These are phyloP conservation scores for Papilio elwesi DNA, from an alignment of 2,888 invertebrate species.

Conservation along the genomic window DNA sequence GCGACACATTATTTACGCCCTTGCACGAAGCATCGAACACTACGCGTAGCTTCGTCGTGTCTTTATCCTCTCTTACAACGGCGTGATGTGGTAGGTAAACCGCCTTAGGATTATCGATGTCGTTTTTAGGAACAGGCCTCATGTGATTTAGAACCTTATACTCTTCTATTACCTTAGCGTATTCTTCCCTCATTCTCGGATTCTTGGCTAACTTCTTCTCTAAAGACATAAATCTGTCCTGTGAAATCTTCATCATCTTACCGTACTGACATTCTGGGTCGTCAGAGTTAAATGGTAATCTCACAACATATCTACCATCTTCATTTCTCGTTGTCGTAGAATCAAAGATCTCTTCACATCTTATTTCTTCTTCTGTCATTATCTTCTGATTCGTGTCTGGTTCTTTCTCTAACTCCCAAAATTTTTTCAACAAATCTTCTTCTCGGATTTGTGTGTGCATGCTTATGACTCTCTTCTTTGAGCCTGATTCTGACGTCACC, in stretches of 20 bases:
- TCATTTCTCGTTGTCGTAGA: background rate
- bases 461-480: too few relatives aligned
- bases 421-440: too few relatives aligned
- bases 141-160: slow-evolving; percentile 18
- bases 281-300: background rate
- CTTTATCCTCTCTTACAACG: slow-evolving; percentile 36
- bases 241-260: background rate
- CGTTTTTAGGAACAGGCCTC: background rate
- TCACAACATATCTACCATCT: background rate
- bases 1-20: slow-evolving; percentile 34
- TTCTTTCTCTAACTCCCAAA: background rate
- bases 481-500: too few relatives aligned
- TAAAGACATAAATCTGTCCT: background rate
- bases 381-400: background rate
- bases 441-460: too few relatives aligned
- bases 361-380: background rate
- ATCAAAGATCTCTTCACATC: background rate
- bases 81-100: slow-evolving; percentile 43
- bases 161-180: background rate
- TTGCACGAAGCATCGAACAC: slow-evolving; percentile 41
- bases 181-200: background rate
- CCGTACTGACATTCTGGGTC: background rate
- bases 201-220: background rate
- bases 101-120: slow-evolving; percentile 6
- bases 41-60: slow-evolving; percentile 39